Conservation (phyloP, 1,140 invertebrate species). For the Archegozetes longisetosus region DNA sequence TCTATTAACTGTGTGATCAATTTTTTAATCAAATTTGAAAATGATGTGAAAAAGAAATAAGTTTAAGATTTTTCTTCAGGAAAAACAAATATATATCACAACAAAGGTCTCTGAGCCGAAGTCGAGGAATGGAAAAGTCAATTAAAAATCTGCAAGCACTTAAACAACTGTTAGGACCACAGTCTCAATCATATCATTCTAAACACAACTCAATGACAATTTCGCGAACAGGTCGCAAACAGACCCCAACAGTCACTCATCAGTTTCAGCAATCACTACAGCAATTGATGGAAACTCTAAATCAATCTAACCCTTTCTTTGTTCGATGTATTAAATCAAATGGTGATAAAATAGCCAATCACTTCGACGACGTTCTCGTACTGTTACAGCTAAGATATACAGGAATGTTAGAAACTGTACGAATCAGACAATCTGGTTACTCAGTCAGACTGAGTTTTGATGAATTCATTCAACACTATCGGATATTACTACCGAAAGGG, state of each 20-base stretch:
- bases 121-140: constrained; percentile 24
- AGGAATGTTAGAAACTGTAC: constrained; percentile 88
- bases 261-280: constrained; percentile 86
- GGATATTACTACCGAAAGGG: constrained; percentile 76
- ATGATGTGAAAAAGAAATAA: no score
- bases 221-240: constrained; percentile 19
- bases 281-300: constrained; percentile 78
- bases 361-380: constrained; percentile 87
- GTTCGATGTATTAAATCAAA: constrained; percentile 75
- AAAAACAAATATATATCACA: constrained; percentile 12
- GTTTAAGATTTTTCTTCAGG: no score
- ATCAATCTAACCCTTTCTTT: constrained; percentile 90
- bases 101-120: background rate
- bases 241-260: constrained; percentile 61
- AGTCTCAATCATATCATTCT: constrained; percentile 9
- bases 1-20: no score
- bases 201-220: constrained; percentile 14
- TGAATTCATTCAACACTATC: constrained; percentile 80
- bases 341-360: constrained; percentile 49
- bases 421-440: constrained; percentile 86
- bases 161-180: constrained; percentile 53
- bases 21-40: no score
- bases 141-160: constrained; percentile 75
- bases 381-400: constrained; percentile 72
- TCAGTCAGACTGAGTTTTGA: constrained; percentile 82